Base-by-base conservation (phyloP, 2,797 vertebrate species). In the Sebastes aleutianus region DNA sequence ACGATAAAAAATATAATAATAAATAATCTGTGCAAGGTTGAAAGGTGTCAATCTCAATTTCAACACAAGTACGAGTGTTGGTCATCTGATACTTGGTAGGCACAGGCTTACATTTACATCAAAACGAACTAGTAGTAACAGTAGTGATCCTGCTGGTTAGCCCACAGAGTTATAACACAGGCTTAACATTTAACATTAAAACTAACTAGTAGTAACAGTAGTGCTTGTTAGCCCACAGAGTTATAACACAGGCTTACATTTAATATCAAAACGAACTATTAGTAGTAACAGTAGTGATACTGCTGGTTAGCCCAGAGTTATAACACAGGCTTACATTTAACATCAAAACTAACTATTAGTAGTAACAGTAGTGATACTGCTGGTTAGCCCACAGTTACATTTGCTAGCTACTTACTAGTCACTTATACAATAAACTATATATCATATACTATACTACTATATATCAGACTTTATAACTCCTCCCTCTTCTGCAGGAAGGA, bases 1-100 rank as follows among this genome's bases (percentile, higher is more conserved):
- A 76, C 47, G n/a, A 39, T 26, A 63, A 56, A 36, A 72, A 83
- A 82, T 74, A 57, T 54, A 76, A 57, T 54, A 77, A 82, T 80
- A 87, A 85, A 87, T 79, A 56, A 59, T 74, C 65, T 81, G 20
- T 66, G 70, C 72, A 53, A 62, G 22, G 27, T 54, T 79, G 50
- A 81, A 78, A 82, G 5, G 26, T 56, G 8, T 63, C n/a, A 56
- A 61, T 47, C 50, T 79, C 26, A 64, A 74, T 82, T 74, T 65
- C 34, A 85, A 54, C 57, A 62, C 12, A 78, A 43, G 24, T n/a
- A 31, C 18, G n/a, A 75, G 47, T 32, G 34, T 61, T 85, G 50
- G 66, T 68, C 84, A 14, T 78, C 1, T 20, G 32, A 76, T 29
- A 54, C 18, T 58, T 27, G 20, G 26, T 59, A 12, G 47, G 24